phyloP scores from a whole-genome alignment of 1,140 invertebrate genomes.

The Drosophila rufa region DNA sequence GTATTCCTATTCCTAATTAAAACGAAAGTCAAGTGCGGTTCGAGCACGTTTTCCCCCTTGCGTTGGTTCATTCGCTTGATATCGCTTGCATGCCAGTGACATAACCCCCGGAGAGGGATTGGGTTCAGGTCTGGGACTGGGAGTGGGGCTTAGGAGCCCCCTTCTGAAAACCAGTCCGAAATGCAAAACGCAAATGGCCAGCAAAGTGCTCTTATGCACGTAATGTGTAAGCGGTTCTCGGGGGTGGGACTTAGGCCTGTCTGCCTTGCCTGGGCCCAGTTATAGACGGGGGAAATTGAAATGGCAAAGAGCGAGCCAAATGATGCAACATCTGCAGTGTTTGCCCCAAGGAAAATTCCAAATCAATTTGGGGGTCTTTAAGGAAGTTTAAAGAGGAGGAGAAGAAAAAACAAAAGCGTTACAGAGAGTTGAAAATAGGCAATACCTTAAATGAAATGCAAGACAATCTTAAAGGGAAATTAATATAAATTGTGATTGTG shows the following conservation, averaged over 20 bases:
- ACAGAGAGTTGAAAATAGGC: too few relatives aligned
- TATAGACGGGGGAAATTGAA: constrained; percentile 41
- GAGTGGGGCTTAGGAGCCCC: not conserved
- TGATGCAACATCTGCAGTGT: constrained; percentile 47
- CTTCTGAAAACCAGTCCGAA: constrained; percentile 34
- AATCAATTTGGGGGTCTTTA: constrained; percentile 8
- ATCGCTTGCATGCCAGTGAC: constrained; percentile 51
- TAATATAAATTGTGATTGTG: too few relatives aligned
- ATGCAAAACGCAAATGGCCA: constrained; percentile 62
- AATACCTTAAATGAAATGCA: not conserved
- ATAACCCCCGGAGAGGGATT: constrained; percentile 31
- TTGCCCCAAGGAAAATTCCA: constrained; percentile 20
- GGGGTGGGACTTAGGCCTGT: constrained; percentile 18
- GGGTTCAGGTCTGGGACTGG: not conserved
- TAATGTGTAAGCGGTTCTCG: constrained; percentile 53
- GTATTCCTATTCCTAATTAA: constrained; percentile 50
- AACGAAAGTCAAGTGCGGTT: constrained; percentile 51
- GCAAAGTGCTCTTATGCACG: constrained; percentile 70
- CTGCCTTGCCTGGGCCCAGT: constrained; percentile 13
- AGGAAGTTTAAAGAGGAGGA: not conserved
- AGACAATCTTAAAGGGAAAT: not conserved
- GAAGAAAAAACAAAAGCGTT: too few relatives aligned
- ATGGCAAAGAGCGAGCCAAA: constrained; percentile 45
- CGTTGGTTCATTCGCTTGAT: constrained; percentile 15
- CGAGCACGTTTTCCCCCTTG: constrained; percentile 13